Base-by-base conservation (phyloP, 2,888 invertebrate genomes). In the Ceraclea dissimilis region DNA sequence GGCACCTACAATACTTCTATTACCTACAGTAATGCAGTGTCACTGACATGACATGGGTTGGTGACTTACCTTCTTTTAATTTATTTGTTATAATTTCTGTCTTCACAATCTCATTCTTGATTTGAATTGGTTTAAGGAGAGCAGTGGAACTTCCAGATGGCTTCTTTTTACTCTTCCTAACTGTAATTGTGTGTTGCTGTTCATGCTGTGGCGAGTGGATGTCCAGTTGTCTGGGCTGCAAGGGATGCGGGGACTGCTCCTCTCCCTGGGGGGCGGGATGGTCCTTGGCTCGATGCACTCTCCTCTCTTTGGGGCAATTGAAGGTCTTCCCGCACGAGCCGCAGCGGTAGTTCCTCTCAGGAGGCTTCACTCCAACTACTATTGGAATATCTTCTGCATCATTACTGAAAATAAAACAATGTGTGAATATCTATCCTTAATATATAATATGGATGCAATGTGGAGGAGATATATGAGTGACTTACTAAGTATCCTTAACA, bases 271-370 rank as follows among this genome's bases (percentile, higher is more conserved):
- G 70, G 43, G 71, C 71, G 33, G 77, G 75, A 66, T 84, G 85
- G 52, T 74, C 74, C 34, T 77, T 73, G 10, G 77, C 68, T 62
- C 76, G 78, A 68, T 86, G 86, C 18, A 81, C 76, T 20, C 84
- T 76, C 55, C 86, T 72, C 67, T 85, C 85, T 64, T 82, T 82
- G 2, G 81, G 75, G 34, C 82, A 79, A 26, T 77, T 70, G 65
- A 83, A 83, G 51, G 78, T 75, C 58, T 77, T 76, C 4, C 76
- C 75, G 65, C 86, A 86, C 34, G 75, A 71, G 1, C 77, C 68
- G 69, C 85, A 86, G 61, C 79, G 76, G 68, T 80, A 80, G 39
- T 75, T 73, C 16, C 57, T 52, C 20, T 62, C 62, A 0, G 60
- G 60, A 10, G 58, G 59, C 39, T 62, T 61, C 2, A 63, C 57